Evolutionary conservation across 1,140 invertebrate genomes (phyloP), one percentile per base, ranked within the genome.

Genomic region (Drosophila nigromelanica): DNA sequence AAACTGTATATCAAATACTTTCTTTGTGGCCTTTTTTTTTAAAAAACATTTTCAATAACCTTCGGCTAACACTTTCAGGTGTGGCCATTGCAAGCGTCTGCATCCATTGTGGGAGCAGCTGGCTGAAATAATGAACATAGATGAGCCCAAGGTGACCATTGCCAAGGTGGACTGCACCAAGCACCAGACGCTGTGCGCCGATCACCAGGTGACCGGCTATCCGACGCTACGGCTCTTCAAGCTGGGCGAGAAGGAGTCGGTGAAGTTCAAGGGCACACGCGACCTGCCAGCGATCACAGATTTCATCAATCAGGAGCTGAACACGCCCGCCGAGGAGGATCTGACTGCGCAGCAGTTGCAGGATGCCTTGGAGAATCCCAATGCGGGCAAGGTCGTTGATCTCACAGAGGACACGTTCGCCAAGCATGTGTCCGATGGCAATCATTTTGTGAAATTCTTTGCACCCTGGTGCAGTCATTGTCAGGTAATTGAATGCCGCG

Each of bases 381-480:
- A 78, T 52, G 33, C 67, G 3, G 92, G 87, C 73, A 94, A 93
- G 30, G 91, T 96, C 8, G 91, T 94, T 6, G 95, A 96, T 71
- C 92, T 97, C 15, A 96, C 94, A 10, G 95, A 96, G 75, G 94
- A 95, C 0, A 96, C 92, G 11, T 97, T 97, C 80, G 92, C 94
- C 50, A 93, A 94, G 37, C 94, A 94, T 73, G 92, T 97, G 1
- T 92, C 93, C 21, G 91, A 80, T 15, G 96, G 96, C 62, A 93
- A 94, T 72, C 94, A 96, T 91, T 97, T 98, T 92, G 93, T 98
- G 33, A 97, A 97, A 80, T 97, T 97, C 92, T 97, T 96, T 92
- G 96, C 96, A 14, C 96, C 96, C 0, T 97, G 96, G 96, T 97
- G 96, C 92, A 95, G 95, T 15, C 95, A 97, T 91, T 97, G 96